Evolutionary conservation across 2,888 invertebrate genomes (phyloP), one percentile per base, ranked within the genome.

Genomic region (Labia minor): DNA sequence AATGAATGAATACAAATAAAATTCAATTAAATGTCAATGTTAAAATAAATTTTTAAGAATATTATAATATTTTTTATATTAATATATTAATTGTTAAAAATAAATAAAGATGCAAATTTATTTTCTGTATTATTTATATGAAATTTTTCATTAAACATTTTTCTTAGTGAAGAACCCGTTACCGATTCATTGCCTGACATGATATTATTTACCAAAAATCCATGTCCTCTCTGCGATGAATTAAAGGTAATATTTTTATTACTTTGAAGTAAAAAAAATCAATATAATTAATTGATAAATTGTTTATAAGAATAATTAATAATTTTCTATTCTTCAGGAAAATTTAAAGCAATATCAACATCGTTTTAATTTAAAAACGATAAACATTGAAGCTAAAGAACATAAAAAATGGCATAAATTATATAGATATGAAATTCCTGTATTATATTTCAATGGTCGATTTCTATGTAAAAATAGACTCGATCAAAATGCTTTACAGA

Each of bases 401-500:
- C 92, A 93, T 77, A 74, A 88, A 37, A 80, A 83, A 66, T 92
- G 86, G 83, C 79, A 86, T 68, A 81, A 86, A 68, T 79, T 90
- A 63, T 95, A 92, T 74, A 83, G 86, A 70, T 83, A 87, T 75
- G 92, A 95, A 75, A 94, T 95, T 74, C 94, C 95, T 61, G 94
- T 95, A 8, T 78, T 95, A 71, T 92, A 92, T 77, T 80, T 94
- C 6, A 88, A 93, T 78, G 89, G 88, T 3, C 82, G 87, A 72
- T 94, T 84, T 78, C 80, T 95, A 63, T 90, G 90, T 75, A 90
- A 87, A 81, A 89, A 90, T 76, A 82, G 78, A 69, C 78, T 91
- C 71, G 82, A 90, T 77, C 79, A 76, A 68, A 76, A 79, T 64
- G 75, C 86, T 67, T 78, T 89, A 71, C 78, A 83, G 66, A 79